Base-by-base conservation (phyloP, 1,140 invertebrate species). In the Tribolium castaneum region DNA sequence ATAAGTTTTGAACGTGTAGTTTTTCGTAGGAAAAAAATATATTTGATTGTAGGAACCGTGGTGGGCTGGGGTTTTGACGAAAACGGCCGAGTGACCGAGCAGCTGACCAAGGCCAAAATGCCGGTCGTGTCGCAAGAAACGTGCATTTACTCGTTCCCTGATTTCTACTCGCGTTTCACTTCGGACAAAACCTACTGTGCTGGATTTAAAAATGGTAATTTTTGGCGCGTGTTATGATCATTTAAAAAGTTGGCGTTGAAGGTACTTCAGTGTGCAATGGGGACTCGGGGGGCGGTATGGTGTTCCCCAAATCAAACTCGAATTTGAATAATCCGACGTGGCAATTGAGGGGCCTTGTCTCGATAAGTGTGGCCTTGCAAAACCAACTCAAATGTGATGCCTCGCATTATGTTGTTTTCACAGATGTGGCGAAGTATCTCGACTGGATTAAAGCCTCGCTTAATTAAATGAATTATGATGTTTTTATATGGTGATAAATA, bases 281-380 rank as follows among this genome's bases (percentile, higher is more conserved):
- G 1, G 91, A 92, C 81, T 91, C 90, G 72, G 91, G 91, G 1
- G 90, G 91, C 2, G 91, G 90, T 6, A 86, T 92, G 80, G 86
- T 90, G 0, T 84, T 92, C 19, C 86, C 88, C 0, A 87, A 86
- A 34, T 79, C 84, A 4, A 86, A 87, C 56, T 78, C 81, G 0
- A 89, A 76, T 82, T 87, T 71, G 83, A 85, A 12, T 79, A 83
- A 87, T 10, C 87, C 86, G 12, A 56, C 85, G 25, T 91, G 90
- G 90, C 88, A 89, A 70, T 80, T 92, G 0, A 84, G 91, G 45
- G 91, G 90, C 1, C 84, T 91, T 2, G 87, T 91, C 0, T 91
- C 90, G 3, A 88, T 91, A 54, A 89, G 89, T 73, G 89, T 89
- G 1, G 85, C 89, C 0, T 80, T 86, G 6, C 82, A 87, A 54